These are phyloP conservation scores for Timandra comae DNA, from an alignment of 2,888 invertebrate species.

Conservation along the genomic window DNA sequence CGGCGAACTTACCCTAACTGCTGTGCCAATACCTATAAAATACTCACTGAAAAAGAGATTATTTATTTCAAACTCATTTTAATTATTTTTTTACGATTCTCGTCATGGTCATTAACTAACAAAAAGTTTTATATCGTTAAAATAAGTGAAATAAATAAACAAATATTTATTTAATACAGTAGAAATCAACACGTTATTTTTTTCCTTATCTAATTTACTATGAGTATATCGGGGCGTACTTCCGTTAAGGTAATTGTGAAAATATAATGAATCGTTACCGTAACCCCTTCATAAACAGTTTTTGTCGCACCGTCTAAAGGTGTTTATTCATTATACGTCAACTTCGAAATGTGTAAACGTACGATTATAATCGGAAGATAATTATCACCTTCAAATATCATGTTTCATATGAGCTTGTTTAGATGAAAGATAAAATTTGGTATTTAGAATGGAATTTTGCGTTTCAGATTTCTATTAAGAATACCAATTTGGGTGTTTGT, in stretches of 20 bases:
- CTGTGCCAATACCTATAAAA: no score
- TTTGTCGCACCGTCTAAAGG: constrained; percentile 28
- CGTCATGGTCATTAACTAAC: no score
- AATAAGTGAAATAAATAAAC: no score
- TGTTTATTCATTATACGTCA: constrained; percentile 21
- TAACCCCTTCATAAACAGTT: constrained; percentile 45
- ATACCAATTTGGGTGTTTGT: constrained; percentile 3
- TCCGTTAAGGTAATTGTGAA: constrained; percentile 48
- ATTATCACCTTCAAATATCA: constrained; percentile 24
- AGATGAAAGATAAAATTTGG: constrained; percentile 18
- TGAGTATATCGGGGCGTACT: constrained; percentile 45
- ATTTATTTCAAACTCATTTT: no score
- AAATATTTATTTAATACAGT: no score
- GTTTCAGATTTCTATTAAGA: constrained; percentile 4
- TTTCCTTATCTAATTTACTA: constrained; percentile 24
- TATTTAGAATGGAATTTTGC: constrained; percentile 12
- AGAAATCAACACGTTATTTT: constrained; percentile 10
- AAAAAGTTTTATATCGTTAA: no score
- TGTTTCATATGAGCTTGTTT: constrained; percentile 19
- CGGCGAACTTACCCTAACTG: no score
- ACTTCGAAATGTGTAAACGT: constrained; percentile 19
- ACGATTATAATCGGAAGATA: constrained; percentile 22
- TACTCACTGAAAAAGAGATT: no score
- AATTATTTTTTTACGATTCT: no score
- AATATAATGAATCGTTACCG: constrained; percentile 55